Evolutionary conservation across 2,797 vertebrate genomes (phyloP).

Genomic region (Chloroceryle inda): DNA sequence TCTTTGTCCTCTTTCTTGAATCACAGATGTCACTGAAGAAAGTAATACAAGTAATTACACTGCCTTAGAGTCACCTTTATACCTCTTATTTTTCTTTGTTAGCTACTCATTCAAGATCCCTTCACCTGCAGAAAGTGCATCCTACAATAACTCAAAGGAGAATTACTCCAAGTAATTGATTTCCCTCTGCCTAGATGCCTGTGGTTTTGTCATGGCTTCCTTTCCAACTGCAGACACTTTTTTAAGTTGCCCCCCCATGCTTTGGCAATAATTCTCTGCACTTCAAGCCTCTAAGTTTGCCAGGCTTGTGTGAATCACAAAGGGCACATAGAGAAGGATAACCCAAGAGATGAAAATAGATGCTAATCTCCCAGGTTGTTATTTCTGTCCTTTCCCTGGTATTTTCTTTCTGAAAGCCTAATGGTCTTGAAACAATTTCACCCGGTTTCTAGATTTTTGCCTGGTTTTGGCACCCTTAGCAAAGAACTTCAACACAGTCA

Average conservation of each 20-base stretch:
- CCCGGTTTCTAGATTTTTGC: not conserved
- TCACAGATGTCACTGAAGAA: not conserved
- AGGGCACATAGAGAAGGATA: not conserved
- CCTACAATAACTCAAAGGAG: not conserved
- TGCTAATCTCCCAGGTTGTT: not conserved
- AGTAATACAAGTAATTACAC: not conserved
- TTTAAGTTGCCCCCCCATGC: not conserved
- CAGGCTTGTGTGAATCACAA: conserved; percentile 16
- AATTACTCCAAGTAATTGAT: not conserved
- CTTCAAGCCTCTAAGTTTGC: not conserved
- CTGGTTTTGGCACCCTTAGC: not conserved
- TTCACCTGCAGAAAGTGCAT: not conserved
- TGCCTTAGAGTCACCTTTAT: not conserved
- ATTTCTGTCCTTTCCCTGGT: not conserved
- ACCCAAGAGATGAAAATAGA: not conserved
- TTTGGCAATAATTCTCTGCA: not conserved
- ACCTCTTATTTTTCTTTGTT: not conserved
- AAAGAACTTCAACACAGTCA: not conserved
- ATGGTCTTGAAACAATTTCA: not conserved
- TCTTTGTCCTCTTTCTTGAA: not conserved
- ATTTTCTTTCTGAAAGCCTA: not conserved
- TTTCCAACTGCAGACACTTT: not conserved
- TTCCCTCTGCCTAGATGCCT: not conserved
- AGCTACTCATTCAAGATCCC: not conserved
- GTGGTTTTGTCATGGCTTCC: not conserved